phyloP scores from a whole-genome alignment of 2,797 vertebrate species.

The Psittacula derbiana region DNA sequence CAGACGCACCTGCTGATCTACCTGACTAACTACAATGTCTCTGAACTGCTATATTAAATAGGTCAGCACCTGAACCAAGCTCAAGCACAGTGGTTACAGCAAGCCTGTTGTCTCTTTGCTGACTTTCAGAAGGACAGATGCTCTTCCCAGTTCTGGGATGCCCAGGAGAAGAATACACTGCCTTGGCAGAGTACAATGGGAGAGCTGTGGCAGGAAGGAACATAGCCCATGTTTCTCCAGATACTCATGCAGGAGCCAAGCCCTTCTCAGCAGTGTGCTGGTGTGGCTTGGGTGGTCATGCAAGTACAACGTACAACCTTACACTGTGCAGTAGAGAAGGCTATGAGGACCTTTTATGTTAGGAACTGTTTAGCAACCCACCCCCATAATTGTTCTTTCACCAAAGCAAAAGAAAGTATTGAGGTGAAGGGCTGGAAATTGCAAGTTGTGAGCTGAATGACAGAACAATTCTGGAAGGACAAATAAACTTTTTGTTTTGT shows the following conservation, averaged over 20 bases:
- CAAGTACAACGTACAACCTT: background rate
- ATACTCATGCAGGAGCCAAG: background rate
- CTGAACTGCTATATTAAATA: background rate
- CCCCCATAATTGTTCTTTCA: background rate
- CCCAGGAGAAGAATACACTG: background rate
- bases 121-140: background rate
- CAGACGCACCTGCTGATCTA: background rate
- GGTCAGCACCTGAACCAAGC: background rate
- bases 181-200: background rate
- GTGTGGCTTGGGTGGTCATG: background rate
- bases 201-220: background rate
- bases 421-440: background rate
- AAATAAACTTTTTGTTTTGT: slow-evolving; percentile 20
- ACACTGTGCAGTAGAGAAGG: background rate
- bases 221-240: background rate
- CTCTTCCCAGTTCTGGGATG: background rate
- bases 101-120: background rate
- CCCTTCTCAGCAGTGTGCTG: background rate
- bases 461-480: background rate
- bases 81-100: background rate
- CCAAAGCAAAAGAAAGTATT: background rate
- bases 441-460: background rate
- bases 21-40: fast-evolving
- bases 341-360: background rate
- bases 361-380: background rate